phyloP scores from a whole-genome alignment of 92 coral and sea anemone species.

The Palythoa heliodiscus region DNA sequence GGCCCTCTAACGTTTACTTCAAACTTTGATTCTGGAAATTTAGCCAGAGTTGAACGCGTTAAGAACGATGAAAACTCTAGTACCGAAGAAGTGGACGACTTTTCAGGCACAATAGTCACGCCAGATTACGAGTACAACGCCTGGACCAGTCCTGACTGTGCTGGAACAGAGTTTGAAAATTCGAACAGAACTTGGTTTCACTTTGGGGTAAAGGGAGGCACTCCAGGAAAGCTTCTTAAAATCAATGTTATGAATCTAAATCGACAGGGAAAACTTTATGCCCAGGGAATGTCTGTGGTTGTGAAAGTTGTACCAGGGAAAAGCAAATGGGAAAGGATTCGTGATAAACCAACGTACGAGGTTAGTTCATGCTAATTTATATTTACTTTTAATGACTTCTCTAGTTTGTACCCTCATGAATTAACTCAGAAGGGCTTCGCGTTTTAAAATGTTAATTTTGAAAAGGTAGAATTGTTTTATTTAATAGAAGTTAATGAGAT shows the following conservation, averaged over 20 bases:
- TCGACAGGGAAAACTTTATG: conserved; percentile 93
- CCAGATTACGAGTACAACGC: conserved; percentile 93
- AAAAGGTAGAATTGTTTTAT: not conserved
- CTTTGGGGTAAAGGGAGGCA: conserved; percentile 94
- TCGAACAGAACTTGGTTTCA: conserved; percentile 95
- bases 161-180: conserved; percentile 87
- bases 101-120: conserved; percentile 36
- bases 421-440: not conserved
- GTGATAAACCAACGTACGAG: conserved; percentile 92
- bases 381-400: too few species aligned
- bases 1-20: conserved; percentile 96
- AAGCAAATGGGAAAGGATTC: conserved; percentile 93
- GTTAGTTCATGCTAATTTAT: conserved; percentile 42
- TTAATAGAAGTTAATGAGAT: not conserved
- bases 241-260: conserved; percentile 90
- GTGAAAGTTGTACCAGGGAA: conserved; percentile 83
- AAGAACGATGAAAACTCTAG: conserved; percentile 67
- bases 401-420: too few species aligned
- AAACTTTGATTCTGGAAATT: conserved; percentile 96
- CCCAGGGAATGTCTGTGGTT: conserved; percentile 93
- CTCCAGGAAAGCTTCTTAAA: conserved; percentile 77
- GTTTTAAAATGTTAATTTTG: too few species aligned
- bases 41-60: conserved; percentile 88
- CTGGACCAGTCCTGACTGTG: conserved; percentile 98
- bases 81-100: conserved; percentile 54